Base-by-base conservation (phyloP, 2,888 invertebrate genomes). In the Drosophila kuntzei region DNA sequence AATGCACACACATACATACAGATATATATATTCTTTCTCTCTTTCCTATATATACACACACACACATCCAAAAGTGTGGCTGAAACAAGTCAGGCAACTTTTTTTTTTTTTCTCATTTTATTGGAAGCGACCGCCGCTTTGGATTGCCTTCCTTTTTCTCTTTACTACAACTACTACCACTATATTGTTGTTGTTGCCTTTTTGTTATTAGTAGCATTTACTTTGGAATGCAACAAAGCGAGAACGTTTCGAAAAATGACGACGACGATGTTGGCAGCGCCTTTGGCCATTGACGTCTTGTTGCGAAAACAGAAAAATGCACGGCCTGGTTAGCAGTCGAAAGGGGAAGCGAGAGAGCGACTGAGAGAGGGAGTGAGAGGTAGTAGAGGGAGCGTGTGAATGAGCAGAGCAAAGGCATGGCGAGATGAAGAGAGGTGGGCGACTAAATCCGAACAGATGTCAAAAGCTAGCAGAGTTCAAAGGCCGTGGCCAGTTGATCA, bases 51-150 rank as follows among this genome's bases (percentile, higher is more conserved):
- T 29, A 22, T 59, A 49, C 41, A 44, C 25, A 54, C 27, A 44
- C 27, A 49, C 27, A 29, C 60, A 53, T 50, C 43, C 16, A 54
- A 51, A 50, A 57, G 49, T 61, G 68, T 64, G 75, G 77, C 70
- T 80, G 68, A 89, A 90, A 90, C 90, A 86, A 90, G 90, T 90
- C 90, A 89, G 80, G 76, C 90, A 82, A 89, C 90, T 90, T 90
- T 90, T 89, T 89, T 89, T 34, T n/a, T 81, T 87, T 87, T 86
- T 69, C 71, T 83, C 80, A 85, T 82, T 79, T 83, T 88, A 87
- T 88, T 85, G 79, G 59, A 72, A 74, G 66, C 76, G 85, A 84
- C 65, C 78, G 86, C 83, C 77, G 88, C 72, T 71, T 88, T 69
- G 79, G 81, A 74, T 88, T 83, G 81, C 88, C 88, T 82, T 83